Evolutionary conservation across 2,888 invertebrate genomes (phyloP), one percentile per base, ranked within the genome.

Genomic region (Cynaeus angustus): DNA sequence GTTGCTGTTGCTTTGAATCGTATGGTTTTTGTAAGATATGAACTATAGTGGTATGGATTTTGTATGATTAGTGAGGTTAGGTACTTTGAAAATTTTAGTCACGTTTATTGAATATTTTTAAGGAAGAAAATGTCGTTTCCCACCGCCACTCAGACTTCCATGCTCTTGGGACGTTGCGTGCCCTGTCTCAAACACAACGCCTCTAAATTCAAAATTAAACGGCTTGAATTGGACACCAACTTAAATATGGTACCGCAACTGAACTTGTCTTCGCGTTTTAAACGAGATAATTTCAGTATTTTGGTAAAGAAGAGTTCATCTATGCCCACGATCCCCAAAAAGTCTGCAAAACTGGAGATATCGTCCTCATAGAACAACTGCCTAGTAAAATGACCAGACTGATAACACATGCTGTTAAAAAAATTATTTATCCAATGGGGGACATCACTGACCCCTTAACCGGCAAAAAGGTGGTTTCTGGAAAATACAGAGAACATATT

Each of bases 401-500:
- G 1, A 92, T 96, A 7, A 92, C 93, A 5, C 95, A 96, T 80
- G 88, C 91, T 86, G 90, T 96, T 0, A 88, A 92, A 79, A 90
- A 95, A 82, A 89, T 96, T 3, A 88, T 96, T 10, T 94, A 93
- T 84, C 92, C 92, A 1, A 86, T 92, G 76, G 96, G 96, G 75
- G 94, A 96, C 85, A 86, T 95, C 56, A 93, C 91, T n/a, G 95
- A 95, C 85, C 96, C 96, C 1, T 86, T 96, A 16, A 92, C 93
- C 45, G 93, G 93, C 10, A 94, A 94, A 81, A 92, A 92, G 84
- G 91, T 93, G 41, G 91, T 92, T 0, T 91, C 88, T 56, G 89
- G 89, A 71, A 87, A 87, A 79, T 96, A 92, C 81, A 90, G 95
- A 79, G 93, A 94, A 70, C 89, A 93, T 67, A 88, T 94, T 70